Evolutionary conservation across 2,113 vertebrate species (phyloP).

Genomic region (Scalopus aquaticus): DNA sequence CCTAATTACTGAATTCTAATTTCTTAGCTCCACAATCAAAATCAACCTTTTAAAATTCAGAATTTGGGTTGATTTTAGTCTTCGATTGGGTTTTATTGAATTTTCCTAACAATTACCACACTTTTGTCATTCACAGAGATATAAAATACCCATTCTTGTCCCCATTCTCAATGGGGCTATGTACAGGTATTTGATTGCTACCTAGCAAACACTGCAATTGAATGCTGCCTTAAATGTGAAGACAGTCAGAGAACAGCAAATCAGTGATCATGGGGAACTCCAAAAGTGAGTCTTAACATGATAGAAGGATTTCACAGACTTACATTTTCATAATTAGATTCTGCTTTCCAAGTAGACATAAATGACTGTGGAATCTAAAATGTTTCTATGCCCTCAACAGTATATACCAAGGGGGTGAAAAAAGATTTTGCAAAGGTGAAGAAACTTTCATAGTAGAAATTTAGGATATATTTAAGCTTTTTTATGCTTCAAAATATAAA

Average conservation of each 20-base stretch:
- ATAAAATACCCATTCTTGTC: not conserved
- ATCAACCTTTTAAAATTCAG: not conserved
- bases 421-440: not conserved
- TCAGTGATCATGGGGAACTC: slow-evolving; percentile 80
- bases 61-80: not conserved
- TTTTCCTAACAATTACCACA: not conserved
- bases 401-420: not conserved
- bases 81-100: not conserved
- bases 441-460: not conserved
- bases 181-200: slow-evolving; percentile 82
- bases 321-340: slow-evolving; percentile 71
- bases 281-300: slow-evolving; percentile 72
- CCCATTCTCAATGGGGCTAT: slow-evolving; percentile 70
- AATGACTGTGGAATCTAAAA: slow-evolving; percentile 46
- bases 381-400: not conserved
- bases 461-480: slow-evolving; percentile 21
- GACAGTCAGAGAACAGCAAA: slow-evolving; percentile 76
- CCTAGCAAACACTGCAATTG: slow-evolving; percentile 79
- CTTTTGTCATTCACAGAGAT: not conserved
- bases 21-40: not conserved
- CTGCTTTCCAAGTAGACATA: slow-evolving; percentile 51
- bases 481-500: slow-evolving; percentile 9
- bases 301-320: slow-evolving; percentile 62
- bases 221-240: slow-evolving; percentile 75
- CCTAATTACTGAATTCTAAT: not conserved